Evolutionary conservation across 1,140 invertebrate genomes (phyloP).

Genomic region (Macrotrachela quadricornifera): DNA sequence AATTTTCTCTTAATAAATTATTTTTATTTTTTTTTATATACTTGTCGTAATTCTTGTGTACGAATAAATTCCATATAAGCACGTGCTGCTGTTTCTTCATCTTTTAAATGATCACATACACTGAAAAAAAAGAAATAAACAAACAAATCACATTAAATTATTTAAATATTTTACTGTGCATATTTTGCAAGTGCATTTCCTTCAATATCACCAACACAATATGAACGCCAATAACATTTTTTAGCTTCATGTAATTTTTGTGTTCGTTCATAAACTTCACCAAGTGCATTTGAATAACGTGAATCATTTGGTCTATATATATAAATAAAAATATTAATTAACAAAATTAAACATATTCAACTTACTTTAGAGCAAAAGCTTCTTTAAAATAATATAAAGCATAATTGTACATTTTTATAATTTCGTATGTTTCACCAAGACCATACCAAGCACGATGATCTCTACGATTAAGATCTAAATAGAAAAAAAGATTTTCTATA

Average conservation of each 20-base stretch:
- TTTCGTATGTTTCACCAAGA: constrained; percentile 87
- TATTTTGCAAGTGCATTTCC: constrained; percentile 76
- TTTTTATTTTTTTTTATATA: background rate
- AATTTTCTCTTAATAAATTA: background rate
- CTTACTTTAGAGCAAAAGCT: constrained; percentile 58
- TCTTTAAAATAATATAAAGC: constrained; percentile 91
- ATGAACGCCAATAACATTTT: constrained; percentile 88
- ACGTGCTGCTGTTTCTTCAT: constrained; percentile 1
- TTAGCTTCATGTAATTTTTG: constrained; percentile 74
- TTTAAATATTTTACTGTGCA: constrained; percentile 54
- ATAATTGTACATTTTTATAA: constrained; percentile 81
- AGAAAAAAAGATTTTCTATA: background rate
- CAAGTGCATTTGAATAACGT: constrained; percentile 79
- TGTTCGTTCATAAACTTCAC: constrained; percentile 83
- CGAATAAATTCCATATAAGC: background rate
- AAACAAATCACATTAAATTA: constrained; percentile 4
- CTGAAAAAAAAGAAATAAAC: constrained; percentile 1
- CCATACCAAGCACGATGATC: constrained; percentile 97
- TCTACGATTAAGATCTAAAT: constrained; percentile 31
- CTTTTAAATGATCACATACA: constrained; percentile 6
- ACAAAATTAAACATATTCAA: background rate
- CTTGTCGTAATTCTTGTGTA: background rate
- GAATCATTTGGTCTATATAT: constrained; percentile 64
- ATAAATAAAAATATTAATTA: constrained; percentile 19
- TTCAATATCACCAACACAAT: constrained; percentile 83